These are phyloP conservation scores for Zelleria hepariella DNA, from an alignment of 2,888 invertebrate genomes.

Conservation along the genomic window DNA sequence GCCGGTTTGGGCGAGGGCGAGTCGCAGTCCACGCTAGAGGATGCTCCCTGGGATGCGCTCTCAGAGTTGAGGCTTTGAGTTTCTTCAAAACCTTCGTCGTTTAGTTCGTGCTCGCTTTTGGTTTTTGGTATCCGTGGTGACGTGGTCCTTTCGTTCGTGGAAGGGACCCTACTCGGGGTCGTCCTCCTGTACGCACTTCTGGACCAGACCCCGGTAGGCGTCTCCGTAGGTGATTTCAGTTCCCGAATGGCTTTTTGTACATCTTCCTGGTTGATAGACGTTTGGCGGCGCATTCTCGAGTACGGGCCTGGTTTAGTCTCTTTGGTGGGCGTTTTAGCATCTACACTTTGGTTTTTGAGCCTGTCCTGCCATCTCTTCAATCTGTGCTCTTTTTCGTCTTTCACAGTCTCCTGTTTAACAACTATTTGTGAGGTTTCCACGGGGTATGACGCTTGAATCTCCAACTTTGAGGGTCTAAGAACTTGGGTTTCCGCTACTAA, in stretches of 20 bases:
- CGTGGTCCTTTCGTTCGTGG: conserved; percentile 38
- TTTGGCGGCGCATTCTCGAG: conserved; percentile 75
- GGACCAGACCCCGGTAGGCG: conserved; percentile 73
- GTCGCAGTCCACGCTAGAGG: conserved; percentile 78
- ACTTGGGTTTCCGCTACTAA: conserved; percentile 69
- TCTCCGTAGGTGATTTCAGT: conserved; percentile 74
- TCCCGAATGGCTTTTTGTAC: conserved; percentile 78
- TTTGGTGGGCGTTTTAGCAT: conserved; percentile 37
- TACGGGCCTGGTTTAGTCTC: conserved; percentile 46
- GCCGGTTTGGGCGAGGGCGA: conserved; percentile 59
- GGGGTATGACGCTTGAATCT: conserved; percentile 67
- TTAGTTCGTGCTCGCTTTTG: conserved; percentile 78
- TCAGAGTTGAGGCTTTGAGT: conserved; percentile 90
- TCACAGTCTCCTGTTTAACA: conserved; percentile 46
- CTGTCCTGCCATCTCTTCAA: conserved; percentile 80
- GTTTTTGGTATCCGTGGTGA: conserved; percentile 68
- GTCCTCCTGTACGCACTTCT: conserved; percentile 59
- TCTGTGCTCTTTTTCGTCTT: conserved; percentile 72
- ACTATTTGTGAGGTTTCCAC: conserved; percentile 45
- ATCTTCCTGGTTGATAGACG: conserved; percentile 79
- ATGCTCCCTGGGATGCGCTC: conserved; percentile 87
- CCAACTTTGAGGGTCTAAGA: conserved; percentile 61
- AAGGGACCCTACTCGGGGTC: conserved; percentile 16
- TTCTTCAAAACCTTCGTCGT: conserved; percentile 93
- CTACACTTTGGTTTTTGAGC: conserved; percentile 71